Base-by-base conservation (phyloP, 2,888 invertebrate genomes). In the Scotopteryx bipunctaria region DNA sequence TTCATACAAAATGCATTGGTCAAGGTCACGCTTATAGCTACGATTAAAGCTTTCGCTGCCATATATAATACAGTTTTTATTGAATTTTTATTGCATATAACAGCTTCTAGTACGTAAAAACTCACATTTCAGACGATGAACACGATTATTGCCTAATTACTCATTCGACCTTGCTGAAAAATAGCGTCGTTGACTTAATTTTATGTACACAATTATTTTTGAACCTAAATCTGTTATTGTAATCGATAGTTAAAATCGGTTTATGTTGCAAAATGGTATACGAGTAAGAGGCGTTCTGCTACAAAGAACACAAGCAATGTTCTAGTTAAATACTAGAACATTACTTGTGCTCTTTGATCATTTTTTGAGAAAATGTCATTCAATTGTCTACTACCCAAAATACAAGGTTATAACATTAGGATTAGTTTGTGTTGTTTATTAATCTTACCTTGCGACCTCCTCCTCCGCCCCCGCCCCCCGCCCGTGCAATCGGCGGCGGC, bases 381-480 rank as follows among this genome's bases (percentile, higher is more conserved):
- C n/a, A n/a, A n/a, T n/a, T n/a, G n/a, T n/a, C n/a, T n/a, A n/a
- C n/a, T n/a, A n/a, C n/a, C n/a, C n/a, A n/a, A n/a, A n/a, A n/a
- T n/a, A n/a, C n/a, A n/a, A n/a, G n/a, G n/a, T n/a, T n/a, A n/a
- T n/a, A n/a, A n/a, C n/a, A n/a, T n/a, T n/a, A n/a, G n/a, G n/a
- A n/a, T n/a, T n/a, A n/a, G n/a, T n/a, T n/a, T n/a, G n/a, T 9
- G 9, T 9, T 4, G 9, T 25, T 25, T 2, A 23, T n/a, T 5
- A 8, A 5, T 19, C 46, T 75, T 70, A 89, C 89, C 82, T 88
- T 88, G 37, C 91, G 85, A 45, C 89, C 91, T 40, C 83, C 86
- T 5, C 80, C 79, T 17, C 83, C 81, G 5, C 81, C 89, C 21
- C 82, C 81, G 5, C 82, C 89, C 21, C 82, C 90, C 19, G 84